A percentile compares a stretch with the other conserved stretches of the same genome.
Conservation (phyloP, 2,888 invertebrate genomes). For the Pyrochroa serraticornis region DNA sequence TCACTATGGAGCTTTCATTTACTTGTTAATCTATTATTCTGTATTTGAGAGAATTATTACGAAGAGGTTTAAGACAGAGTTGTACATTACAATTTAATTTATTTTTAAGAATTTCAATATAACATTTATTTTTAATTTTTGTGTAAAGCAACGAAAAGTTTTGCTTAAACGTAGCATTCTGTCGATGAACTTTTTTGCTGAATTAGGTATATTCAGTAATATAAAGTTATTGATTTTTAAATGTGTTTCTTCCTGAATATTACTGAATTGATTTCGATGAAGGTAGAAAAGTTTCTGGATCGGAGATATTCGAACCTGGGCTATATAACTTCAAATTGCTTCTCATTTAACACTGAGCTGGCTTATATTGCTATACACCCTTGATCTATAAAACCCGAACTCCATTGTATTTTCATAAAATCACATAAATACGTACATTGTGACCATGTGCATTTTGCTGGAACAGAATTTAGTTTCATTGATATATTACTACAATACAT, state of each 20-base stretch:
- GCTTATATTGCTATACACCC: slow-evolving; percentile 18
- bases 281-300: slow-evolving; percentile 22
- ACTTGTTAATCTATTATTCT: too few relatives aligned
- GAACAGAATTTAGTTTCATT: not conserved
- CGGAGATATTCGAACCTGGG: slow-evolving; percentile 22
- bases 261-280: slow-evolving; percentile 21
- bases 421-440: not conserved
- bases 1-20: too few relatives aligned
- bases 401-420: not conserved
- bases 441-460: not conserved
- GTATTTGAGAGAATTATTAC: too few relatives aligned
- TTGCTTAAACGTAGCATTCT: slow-evolving; percentile 18
- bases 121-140: too few relatives aligned
- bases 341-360: slow-evolving; percentile 20
- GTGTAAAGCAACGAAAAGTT: slow-evolving; percentile 2
- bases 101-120: too few relatives aligned
- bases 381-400: slow-evolving; percentile 8
- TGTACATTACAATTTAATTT: too few relatives aligned
- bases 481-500: slow-evolving; percentile 15
- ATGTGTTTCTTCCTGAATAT: slow-evolving; percentile 22
- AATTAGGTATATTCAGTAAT: too few relatives aligned
- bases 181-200: too few relatives aligned
- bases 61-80: too few relatives aligned
- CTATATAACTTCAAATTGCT: slow-evolving; percentile 27
- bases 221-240: slow-evolving; percentile 27